These are phyloP conservation scores for Ichneumoninae sp. DNA, from an alignment of 2,888 invertebrate genomes.

Conservation along the genomic window DNA sequence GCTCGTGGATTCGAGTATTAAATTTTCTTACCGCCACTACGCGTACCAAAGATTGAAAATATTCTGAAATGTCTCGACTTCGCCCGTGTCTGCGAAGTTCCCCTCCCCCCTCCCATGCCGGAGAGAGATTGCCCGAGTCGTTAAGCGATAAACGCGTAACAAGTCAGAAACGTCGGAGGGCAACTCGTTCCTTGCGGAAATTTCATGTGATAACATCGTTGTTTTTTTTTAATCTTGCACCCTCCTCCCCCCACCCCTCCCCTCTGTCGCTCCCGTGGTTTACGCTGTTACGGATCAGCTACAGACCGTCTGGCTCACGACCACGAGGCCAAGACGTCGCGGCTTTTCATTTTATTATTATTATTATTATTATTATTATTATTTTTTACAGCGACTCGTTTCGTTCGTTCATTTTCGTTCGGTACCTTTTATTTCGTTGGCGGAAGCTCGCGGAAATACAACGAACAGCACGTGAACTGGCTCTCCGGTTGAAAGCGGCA, in stretches of 20 bases:
- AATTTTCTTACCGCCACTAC: background rate
- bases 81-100: background rate
- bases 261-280: conserved; percentile 10
- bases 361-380: background rate
- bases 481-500: conserved; percentile 36
- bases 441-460: conserved; percentile 43
- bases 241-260: background rate
- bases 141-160: conserved; percentile 51
- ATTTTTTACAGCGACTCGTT: conserved; percentile 16
- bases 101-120: background rate
- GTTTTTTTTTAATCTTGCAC: background rate
- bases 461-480: conserved; percentile 39
- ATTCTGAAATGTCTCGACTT: conserved; percentile 4
- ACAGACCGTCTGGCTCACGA: conserved; percentile 12
- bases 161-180: conserved; percentile 35
- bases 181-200: conserved; percentile 46
- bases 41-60: conserved; percentile 2
- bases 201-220: conserved; percentile 46
- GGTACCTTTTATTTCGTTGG: conserved; percentile 17
- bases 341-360: conserved; percentile 22
- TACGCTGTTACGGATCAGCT: conserved; percentile 9
- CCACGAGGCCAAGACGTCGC: conserved; percentile 15
- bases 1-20: background rate
- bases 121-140: conserved; percentile 37
- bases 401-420: conserved; percentile 37